Percentiles rank a stretch among this genome's conserved stretches.
These are phyloP conservation scores for Lampris incognitus DNA, from an alignment of 2,113 vertebrate genomes.

Conservation along the genomic window DNA sequence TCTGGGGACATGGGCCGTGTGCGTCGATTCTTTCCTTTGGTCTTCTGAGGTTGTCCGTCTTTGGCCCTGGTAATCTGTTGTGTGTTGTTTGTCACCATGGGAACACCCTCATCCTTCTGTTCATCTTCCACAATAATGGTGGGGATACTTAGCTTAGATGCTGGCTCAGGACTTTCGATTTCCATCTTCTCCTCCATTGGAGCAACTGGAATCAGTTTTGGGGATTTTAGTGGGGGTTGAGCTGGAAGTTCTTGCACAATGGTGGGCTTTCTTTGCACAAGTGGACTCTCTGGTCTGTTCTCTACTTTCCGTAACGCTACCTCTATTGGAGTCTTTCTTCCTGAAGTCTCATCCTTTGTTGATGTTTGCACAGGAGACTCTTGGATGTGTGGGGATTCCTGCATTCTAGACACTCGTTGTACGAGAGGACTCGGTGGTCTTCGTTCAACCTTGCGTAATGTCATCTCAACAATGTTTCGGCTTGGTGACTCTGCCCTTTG, in stretches of 20 bases:
- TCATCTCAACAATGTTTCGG: conserved; percentile 72
- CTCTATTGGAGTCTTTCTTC: conserved; percentile 75
- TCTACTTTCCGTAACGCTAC: conserved; percentile 74
- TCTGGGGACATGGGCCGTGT: conserved; percentile 91
- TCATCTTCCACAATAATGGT: conserved; percentile 82
- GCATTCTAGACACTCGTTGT: conserved; percentile 75
- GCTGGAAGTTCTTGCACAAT: conserved; percentile 59
- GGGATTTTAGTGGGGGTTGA: conserved; percentile 64
- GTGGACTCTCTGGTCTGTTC: conserved; percentile 79
- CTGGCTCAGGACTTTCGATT: conserved; percentile 50
- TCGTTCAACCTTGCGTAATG: conserved; percentile 76
- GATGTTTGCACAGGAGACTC: conserved; percentile 43
- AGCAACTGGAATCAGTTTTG: conserved; percentile 44
- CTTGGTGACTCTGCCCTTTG: conserved; percentile 71
- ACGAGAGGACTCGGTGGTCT: conserved; percentile 81
- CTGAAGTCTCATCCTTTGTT: conserved; percentile 63
- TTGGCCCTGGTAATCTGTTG: conserved; percentile 70
- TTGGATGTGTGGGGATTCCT: conserved; percentile 67
- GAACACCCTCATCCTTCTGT: conserved; percentile 70
- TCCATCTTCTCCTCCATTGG: conserved; percentile 78
- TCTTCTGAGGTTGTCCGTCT: conserved; percentile 83
- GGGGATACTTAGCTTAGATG: conserved; percentile 72
- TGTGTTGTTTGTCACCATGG: conserved; percentile 77
- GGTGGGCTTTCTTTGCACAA: conserved; percentile 70
- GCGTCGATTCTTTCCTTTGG: conserved; percentile 89